Evolutionary conservation across 2,113 vertebrate species (phyloP), one percentile per base, ranked within the genome.

Genomic region (Alethe diademata): DNA sequence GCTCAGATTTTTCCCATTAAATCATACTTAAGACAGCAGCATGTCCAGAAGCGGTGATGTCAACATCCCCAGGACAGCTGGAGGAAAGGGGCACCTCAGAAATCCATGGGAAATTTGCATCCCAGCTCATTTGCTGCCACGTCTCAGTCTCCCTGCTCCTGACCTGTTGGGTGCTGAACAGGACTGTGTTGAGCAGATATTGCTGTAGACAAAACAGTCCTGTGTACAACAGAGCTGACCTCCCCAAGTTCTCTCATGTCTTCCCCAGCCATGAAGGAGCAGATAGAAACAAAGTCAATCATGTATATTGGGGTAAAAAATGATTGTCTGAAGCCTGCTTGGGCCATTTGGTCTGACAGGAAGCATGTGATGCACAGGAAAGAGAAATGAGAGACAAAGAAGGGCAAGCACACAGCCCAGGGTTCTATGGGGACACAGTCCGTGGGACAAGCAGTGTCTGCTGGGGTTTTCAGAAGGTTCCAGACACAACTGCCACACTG

Each of bases 1-100:
- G 72, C 57, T 64, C 24, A n/a, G 57, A 42, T 4, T 17, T 91
- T 95, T 58, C 90, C 86, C 11, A 6, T 51, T 81, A 90, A 85
- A 86, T 84, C 31, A 67, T 38, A 72, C 45, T 93, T 65, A 81
- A 76, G 58, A 78, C 64, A 89, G 50, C 64, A 94, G 69, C 61
- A 61, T 80, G 75, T 94, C 92, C 88, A 86, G 75, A 76, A 96
- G 11, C 1, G 51, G 76, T 89, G 95, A 87, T 60, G 91, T 88
- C 90, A 91, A 53, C 5, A 3, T 62, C 50, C 81, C 28, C 60
- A 86, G 69, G 48, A 75, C 78, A 69, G 66, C 53, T 12, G 1
- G 54, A 78, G 80, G 58, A 84, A 95, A 86, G 91, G 79, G 80
- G 74, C 28, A 90, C 53, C 69, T 81, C 61, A 50, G 84, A 82